Percentiles rank a stretch among this genome's conserved stretches.
phyloP scores from a whole-genome alignment of 2,113 vertebrate species.

The Cynopterus brachyotis region DNA sequence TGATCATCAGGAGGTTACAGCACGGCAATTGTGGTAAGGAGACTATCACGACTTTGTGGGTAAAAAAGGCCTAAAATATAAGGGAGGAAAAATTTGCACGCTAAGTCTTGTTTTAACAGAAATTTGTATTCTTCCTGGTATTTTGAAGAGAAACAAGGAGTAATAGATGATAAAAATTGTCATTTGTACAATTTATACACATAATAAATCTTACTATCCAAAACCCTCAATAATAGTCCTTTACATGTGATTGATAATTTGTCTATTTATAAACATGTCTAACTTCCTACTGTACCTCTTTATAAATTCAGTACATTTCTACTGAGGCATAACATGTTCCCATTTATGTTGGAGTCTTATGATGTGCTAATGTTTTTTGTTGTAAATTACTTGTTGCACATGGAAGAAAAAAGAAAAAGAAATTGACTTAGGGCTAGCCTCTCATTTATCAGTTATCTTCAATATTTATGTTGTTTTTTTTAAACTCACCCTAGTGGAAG shows the following conservation, averaged over 20 bases:
- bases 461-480: background rate
- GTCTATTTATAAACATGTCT: conserved; percentile 66
- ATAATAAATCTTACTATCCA: conserved; percentile 63
- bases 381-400: conserved; percentile 51
- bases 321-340: conserved; percentile 55
- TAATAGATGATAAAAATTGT: conserved; percentile 64
- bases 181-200: conserved; percentile 9
- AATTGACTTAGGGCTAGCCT: conserved; percentile 41
- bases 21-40: background rate
- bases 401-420: conserved; percentile 61
- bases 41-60: background rate
- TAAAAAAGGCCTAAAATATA: background rate
- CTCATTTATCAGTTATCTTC: conserved; percentile 54
- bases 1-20: background rate
- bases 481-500: background rate
- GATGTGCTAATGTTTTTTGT: conserved; percentile 12
- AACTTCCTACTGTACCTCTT: conserved; percentile 54
- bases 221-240: conserved; percentile 54
- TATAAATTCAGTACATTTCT: conserved; percentile 58
- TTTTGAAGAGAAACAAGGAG: conserved; percentile 17
- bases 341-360: conserved; percentile 38
- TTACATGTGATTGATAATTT: conserved; percentile 66
- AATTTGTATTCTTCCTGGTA: background rate
- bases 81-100: background rate
- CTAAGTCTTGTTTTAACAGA: background rate